Percentiles rank a stretch among this genome's conserved stretches.
phyloP scores from a whole-genome alignment of 2,888 invertebrate genomes.

The Dasysyrphus albostriatus region DNA sequence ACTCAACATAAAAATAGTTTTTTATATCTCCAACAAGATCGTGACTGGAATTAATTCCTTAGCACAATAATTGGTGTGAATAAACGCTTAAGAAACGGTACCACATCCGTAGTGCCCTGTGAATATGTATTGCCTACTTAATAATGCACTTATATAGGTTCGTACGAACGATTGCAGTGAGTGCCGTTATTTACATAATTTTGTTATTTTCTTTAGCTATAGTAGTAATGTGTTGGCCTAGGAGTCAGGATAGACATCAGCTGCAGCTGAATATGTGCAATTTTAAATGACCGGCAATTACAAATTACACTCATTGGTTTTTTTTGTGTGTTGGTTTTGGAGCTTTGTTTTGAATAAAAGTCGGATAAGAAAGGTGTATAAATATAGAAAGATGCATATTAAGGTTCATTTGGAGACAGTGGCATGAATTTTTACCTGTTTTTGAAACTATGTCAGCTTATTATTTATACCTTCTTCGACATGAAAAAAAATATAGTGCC shows the following conservation, averaged over 20 bases:
- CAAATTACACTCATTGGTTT: slow-evolving; percentile 21
- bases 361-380: too few species aligned
- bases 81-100: slow-evolving; percentile 52
- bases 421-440: too few species aligned
- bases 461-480: too few species aligned
- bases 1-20: slow-evolving; percentile 41
- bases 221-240: not conserved
- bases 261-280: slow-evolving; percentile 34
- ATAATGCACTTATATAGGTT: slow-evolving; percentile 46
- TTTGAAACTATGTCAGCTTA: too few species aligned
- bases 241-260: not conserved
- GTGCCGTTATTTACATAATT: slow-evolving; percentile 53
- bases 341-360: too few species aligned
- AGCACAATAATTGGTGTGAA: slow-evolving; percentile 65
- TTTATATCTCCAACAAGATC: slow-evolving; percentile 43
- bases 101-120: slow-evolving; percentile 49
- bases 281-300: slow-evolving; percentile 48
- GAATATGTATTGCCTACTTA: slow-evolving; percentile 48
- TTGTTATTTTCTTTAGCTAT: slow-evolving; percentile 22
- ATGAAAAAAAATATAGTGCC: too few species aligned
- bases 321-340: too few species aligned
- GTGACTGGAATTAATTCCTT: slow-evolving; percentile 68
- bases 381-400: too few species aligned
- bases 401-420: too few species aligned
- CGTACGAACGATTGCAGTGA: not conserved